These are phyloP conservation scores for Ascaphus truei DNA, from an alignment of 2,113 vertebrate genomes.

Conservation along the genomic window DNA sequence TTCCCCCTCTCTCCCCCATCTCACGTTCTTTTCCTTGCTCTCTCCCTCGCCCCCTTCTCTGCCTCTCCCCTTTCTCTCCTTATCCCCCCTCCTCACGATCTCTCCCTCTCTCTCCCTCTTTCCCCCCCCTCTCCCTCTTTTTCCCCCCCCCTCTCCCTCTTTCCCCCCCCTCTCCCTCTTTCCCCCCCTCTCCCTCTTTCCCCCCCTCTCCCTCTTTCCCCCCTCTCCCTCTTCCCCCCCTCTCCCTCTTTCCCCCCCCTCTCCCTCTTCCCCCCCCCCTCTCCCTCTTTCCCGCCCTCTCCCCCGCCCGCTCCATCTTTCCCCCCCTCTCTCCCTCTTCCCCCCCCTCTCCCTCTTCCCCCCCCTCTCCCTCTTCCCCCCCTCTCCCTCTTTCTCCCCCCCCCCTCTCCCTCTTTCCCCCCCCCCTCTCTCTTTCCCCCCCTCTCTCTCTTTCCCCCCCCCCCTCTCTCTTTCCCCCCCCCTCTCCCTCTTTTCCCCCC, in stretches of 20 bases:
- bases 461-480: neutral
- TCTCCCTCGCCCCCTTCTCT: neutral
- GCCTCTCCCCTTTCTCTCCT: neutral
- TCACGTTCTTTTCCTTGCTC: neutral
- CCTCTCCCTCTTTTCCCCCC: neutral
- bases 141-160: too few species aligned
- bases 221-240: neutral
- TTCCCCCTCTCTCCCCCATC: neutral
- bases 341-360: too few species aligned
- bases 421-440: too few species aligned
- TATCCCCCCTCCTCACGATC: too few species aligned
- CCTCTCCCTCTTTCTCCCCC: too few species aligned
- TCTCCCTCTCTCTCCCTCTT: neutral
- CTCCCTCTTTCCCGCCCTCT: too few species aligned
- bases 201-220: neutral
- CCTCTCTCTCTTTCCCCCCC: neutral
- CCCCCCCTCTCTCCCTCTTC: too few species aligned
- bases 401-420: too few species aligned
- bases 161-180: neutral
- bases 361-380: too few species aligned
- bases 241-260: too few species aligned
- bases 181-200: neutral
- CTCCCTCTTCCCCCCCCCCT: too few species aligned
- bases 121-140: neutral
- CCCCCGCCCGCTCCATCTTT: too few species aligned